Evolutionary conservation across 2,113 vertebrate species (phyloP).

Genomic region (Philantomba maxwellii): DNA sequence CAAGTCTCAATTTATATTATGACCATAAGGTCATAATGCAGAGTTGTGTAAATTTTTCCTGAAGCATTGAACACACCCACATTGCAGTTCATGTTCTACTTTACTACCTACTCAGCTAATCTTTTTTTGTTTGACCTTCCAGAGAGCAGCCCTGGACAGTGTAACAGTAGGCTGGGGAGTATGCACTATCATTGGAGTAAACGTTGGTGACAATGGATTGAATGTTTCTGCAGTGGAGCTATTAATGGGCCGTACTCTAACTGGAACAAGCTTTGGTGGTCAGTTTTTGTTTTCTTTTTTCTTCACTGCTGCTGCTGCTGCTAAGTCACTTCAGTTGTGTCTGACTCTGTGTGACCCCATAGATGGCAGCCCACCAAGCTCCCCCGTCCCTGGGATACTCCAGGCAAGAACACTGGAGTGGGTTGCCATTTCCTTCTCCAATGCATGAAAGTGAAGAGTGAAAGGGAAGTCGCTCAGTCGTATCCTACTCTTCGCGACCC

Average conservation of each 20-base stretch:
- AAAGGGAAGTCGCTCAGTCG: too few species aligned
- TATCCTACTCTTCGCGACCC: too few species aligned
- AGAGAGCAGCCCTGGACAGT: slow-evolving; percentile 50
- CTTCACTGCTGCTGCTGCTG: background rate
- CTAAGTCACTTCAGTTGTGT: too few species aligned
- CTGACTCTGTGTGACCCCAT: too few species aligned
- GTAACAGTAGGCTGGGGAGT: background rate
- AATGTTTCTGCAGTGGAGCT: background rate
- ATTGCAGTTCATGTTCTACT: background rate
- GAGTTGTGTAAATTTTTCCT: background rate
- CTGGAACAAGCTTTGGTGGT: slow-evolving; percentile 58
- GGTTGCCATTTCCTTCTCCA: too few species aligned
- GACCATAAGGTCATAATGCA: background rate
- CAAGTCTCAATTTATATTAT: background rate
- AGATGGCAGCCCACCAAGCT: too few species aligned
- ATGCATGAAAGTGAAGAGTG: too few species aligned
- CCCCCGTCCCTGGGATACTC: too few species aligned
- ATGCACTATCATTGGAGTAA: slow-evolving; percentile 34
- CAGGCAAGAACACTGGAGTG: too few species aligned
- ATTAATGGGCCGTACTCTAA: slow-evolving; percentile 42
- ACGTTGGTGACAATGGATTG: background rate
- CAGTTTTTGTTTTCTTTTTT: slow-evolving; percentile 19
- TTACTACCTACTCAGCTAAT: background rate
- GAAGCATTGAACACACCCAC: background rate
- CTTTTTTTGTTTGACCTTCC: slow-evolving; percentile 2